Conservation (phyloP, 2,797 vertebrate species). For the Sebastes nivosus region DNA sequence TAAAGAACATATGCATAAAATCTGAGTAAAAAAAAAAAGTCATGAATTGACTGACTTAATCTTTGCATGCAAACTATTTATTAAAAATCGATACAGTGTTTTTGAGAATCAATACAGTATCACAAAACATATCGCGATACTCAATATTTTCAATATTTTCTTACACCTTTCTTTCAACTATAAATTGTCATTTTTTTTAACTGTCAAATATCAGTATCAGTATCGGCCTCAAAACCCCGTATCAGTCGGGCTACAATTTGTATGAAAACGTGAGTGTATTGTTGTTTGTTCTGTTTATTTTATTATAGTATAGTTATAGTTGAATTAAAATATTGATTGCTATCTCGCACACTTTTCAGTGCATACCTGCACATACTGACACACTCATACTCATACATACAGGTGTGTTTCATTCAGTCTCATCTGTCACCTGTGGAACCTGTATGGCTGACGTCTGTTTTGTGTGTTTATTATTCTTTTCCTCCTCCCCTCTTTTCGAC, state of each 20-base stretch:
- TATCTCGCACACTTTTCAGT: not conserved
- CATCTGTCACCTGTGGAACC: slow-evolving; percentile 39
- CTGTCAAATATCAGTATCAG: not conserved
- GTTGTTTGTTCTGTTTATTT: not conserved
- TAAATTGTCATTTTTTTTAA: no score
- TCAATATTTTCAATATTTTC: no score
- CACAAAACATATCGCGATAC: no score
- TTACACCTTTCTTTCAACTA: no score
- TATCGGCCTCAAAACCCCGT: not conserved
- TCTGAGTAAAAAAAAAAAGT: no score
- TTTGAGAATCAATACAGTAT: no score
- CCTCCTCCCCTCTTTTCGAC: slow-evolving; percentile 16
- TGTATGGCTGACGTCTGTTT: slow-evolving; percentile 29
- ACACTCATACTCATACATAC: not conserved
- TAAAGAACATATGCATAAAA: no score
- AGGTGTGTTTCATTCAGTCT: slow-evolving; percentile 2
- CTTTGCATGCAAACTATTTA: no score
- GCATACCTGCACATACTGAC: not conserved
- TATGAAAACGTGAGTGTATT: not conserved
- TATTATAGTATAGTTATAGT: not conserved
- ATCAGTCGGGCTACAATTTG: not conserved
- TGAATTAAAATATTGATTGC: not conserved
- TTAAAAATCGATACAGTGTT: no score
- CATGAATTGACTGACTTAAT: no score
- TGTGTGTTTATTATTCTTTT: slow-evolving; percentile 50